These are phyloP conservation scores for Pontoporia blainvillei DNA, from an alignment of 2,113 vertebrate genomes.

Conservation along the genomic window DNA sequence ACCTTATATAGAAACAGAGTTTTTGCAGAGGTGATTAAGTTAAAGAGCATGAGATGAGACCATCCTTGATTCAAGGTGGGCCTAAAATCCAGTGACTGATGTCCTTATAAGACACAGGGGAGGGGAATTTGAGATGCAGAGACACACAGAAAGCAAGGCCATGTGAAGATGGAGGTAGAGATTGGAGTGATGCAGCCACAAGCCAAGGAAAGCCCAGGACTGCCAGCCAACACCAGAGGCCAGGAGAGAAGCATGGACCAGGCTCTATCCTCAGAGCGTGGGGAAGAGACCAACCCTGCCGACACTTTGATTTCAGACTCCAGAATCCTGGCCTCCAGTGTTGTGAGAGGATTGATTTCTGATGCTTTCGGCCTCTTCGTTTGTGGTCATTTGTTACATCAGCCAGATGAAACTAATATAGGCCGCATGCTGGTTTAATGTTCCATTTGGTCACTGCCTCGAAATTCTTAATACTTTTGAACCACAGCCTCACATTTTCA, in stretches of 20 bases:
- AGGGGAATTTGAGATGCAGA: neutral
- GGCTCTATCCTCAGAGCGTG: neutral
- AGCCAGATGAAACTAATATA: fast-evolving
- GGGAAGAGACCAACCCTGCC: fast-evolving
- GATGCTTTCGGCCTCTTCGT: fast-evolving
- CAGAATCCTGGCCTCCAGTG: neutral
- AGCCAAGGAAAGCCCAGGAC: neutral
- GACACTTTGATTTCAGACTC: neutral
- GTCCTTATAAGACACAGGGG: neutral
- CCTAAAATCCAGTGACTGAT: neutral
- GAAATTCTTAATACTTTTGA: neutral
- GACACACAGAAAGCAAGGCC: neutral
- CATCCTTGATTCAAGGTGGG: neutral
- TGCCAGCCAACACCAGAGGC: neutral
- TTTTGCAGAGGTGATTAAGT: neutral
- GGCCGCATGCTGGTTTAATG: fast-evolving
- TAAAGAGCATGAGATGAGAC: neutral
- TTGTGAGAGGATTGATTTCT: fast-evolving
- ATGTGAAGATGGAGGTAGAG: neutral
- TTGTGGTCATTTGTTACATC: too few relatives aligned
- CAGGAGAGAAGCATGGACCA: fast-evolving
- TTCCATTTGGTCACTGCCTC: fast-evolving
- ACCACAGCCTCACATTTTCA: neutral
- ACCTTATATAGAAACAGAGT: neutral
- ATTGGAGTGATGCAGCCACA: neutral